Conservation (phyloP, 2,113 vertebrate species). For the Turdus rufiventris region DNA sequence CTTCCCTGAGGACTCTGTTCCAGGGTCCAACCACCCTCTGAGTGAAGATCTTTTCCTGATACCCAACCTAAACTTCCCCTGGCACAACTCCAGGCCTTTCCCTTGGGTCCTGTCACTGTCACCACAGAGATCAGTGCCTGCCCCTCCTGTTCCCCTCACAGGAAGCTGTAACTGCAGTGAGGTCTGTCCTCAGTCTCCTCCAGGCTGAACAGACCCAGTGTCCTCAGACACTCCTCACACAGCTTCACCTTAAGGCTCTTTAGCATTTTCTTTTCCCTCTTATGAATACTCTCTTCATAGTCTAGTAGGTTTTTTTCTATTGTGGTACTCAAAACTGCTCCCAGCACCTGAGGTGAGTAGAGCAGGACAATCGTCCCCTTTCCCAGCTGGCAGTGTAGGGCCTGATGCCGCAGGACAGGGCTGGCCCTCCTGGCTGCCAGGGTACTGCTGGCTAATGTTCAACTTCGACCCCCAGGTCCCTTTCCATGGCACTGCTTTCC, state of each 20-base stretch:
- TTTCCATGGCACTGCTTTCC: not conserved
- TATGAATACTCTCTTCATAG: too few species aligned
- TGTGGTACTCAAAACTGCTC: rapidly evolving
- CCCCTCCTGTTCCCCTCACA: rapidly evolving
- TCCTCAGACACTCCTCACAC: rapidly evolving
- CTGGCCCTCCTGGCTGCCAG: too few species aligned
- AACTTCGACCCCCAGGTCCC: not conserved
- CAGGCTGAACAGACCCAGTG: not conserved
- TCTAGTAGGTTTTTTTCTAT: rapidly evolving
- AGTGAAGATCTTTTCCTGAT: not conserved
- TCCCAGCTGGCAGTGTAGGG: rapidly evolving
- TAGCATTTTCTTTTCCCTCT: rapidly evolving
- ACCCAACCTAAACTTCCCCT: not conserved
- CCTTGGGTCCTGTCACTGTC: too few species aligned
- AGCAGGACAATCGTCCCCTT: not conserved
- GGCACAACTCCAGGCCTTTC: not conserved
- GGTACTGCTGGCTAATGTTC: not conserved
- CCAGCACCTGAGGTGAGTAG: not conserved
- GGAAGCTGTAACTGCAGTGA: not conserved
- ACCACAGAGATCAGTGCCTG: not conserved
- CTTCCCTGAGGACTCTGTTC: not conserved
- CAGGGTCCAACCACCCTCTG: not conserved
- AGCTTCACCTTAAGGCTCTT: rapidly evolving
- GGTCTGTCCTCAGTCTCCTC: not conserved
- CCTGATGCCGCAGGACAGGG: rapidly evolving